Base-by-base conservation (phyloP, 2,797 vertebrate genomes). In the Hylomyscus alleni region DNA sequence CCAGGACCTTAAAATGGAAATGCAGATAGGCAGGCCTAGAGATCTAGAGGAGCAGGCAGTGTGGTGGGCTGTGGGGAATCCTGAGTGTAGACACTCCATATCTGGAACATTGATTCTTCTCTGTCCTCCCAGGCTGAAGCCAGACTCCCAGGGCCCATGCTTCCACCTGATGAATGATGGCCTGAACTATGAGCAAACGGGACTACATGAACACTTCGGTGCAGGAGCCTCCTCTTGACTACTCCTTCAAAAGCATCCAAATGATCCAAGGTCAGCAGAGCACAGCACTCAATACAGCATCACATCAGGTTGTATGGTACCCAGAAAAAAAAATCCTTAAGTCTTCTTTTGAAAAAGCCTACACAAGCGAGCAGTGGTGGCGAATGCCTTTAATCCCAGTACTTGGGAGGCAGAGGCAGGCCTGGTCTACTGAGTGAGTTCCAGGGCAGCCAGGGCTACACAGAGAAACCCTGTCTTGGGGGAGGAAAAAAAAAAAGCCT, bases 201-300 rank as follows among this genome's bases (percentile, higher is more conserved):
- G 86, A 98, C 95, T 77, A 67, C 58, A 91, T 72, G 90, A 97
- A 96, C n/a, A 76, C 94, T 87, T 92, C 92, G 2, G 98, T 99
- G 98, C 98, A 97, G 92, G 98, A 98, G 12, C 98, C 99, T 81
- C 99, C 99, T 1, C 98, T 99, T 94, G 99, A 99, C 97, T 99
- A 99, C 95, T 99, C 99, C 90, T 99, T 99, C 97, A 99, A 98
- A 97, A 98, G 98, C 90, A 98, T 99, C 98, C 98, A 95, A 17
- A 97, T 97, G 87, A 84, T 98, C 83, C 96, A 98, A 98, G 98
- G 98, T 99, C 97, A 97, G 97, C 85, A 69, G 73, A 60, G 56
- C 67, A 52, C 54, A 47, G 44, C 80, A 60, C n/a, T 84, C 58
- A 47, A 82, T 52, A 91, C 47, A 40, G 54, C 62, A 50, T 24